Percentiles rank a stretch among this genome's conserved stretches.
phyloP scores from a whole-genome alignment of 2,113 vertebrate genomes.

The Mastomys natalensis region DNA sequence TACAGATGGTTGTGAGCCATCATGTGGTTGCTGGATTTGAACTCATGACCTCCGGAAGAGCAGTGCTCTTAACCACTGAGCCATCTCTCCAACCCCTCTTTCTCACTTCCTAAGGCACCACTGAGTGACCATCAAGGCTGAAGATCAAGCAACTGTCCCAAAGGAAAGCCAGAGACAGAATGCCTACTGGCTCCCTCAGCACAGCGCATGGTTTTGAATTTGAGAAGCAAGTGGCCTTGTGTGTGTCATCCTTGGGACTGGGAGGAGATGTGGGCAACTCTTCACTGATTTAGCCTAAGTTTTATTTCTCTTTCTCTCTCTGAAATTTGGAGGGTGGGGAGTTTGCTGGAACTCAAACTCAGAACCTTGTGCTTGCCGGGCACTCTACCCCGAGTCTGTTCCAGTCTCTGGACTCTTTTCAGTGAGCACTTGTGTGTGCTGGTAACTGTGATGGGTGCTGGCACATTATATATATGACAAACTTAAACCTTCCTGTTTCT shows the following conservation, averaged over 20 bases:
- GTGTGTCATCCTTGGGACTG: background rate
- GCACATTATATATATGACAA: background rate
- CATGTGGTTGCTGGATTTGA: too few species aligned
- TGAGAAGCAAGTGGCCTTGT: conserved; percentile 12
- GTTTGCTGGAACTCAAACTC: background rate
- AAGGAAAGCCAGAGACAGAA: background rate
- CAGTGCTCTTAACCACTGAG: too few species aligned
- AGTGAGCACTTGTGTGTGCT: background rate
- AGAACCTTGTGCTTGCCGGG: background rate
- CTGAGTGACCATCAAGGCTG: background rate
- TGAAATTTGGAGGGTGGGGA: background rate
- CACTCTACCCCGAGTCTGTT: too few species aligned
- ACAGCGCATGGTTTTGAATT: background rate
- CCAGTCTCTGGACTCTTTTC: background rate
- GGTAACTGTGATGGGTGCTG: background rate
- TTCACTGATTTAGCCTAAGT: conserved; percentile 12
- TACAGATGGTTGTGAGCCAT: too few species aligned
- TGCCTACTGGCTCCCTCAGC: background rate
- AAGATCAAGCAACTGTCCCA: background rate
- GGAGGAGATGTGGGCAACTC: background rate
- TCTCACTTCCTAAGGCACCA: background rate
- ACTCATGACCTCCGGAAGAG: too few species aligned
- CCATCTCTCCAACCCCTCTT: background rate
- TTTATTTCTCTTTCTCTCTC: conserved; percentile 22
- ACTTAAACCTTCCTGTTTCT: conserved; percentile 24